A percentile compares a stretch with the other conserved stretches of the same genome.
These are phyloP conservation scores for Ophonus ardosiacus DNA, from an alignment of 2,888 invertebrate genomes.

Conservation along the genomic window DNA sequence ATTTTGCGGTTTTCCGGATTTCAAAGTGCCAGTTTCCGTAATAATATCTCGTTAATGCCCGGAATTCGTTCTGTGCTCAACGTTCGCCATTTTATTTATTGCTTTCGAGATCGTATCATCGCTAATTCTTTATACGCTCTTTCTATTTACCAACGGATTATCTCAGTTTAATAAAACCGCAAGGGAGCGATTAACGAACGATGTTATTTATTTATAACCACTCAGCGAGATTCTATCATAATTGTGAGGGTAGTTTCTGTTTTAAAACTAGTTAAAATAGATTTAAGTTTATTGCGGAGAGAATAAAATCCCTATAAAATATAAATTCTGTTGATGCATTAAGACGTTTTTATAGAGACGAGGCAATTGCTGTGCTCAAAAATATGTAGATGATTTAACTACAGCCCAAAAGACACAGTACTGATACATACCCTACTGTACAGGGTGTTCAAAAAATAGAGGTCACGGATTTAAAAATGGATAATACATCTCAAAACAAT, in stretches of 20 bases:
- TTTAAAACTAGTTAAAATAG: not conserved
- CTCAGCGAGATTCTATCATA: not conserved
- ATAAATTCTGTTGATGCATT: too few species aligned
- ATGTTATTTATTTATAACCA: not conserved
- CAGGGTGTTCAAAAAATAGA: too few species aligned
- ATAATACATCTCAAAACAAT: too few species aligned
- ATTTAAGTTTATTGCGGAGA: not conserved
- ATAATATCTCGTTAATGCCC: constrained; percentile 54
- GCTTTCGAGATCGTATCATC: constrained; percentile 46
- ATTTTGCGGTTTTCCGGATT: constrained; percentile 33
- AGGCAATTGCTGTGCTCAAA: too few species aligned
- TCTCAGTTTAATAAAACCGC: not conserved
- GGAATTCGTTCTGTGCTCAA: constrained; percentile 48
- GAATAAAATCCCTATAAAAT: not conserved
- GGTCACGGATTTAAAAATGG: too few species aligned
- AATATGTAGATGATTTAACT: too few species aligned
- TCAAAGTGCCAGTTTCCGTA: constrained; percentile 57
- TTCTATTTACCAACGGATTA: constrained; percentile 8
- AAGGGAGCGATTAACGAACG: not conserved
- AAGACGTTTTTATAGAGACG: too few species aligned
- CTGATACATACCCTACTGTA: too few species aligned
- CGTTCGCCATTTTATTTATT: constrained; percentile 51
- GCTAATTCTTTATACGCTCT: constrained; percentile 45
- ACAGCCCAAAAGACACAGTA: too few species aligned
- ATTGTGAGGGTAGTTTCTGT: not conserved